A percentile compares a stretch with the other conserved stretches of the same genome.
phyloP scores from a whole-genome alignment of 2,888 invertebrate species.

The Zootermopsis nevadensis region DNA sequence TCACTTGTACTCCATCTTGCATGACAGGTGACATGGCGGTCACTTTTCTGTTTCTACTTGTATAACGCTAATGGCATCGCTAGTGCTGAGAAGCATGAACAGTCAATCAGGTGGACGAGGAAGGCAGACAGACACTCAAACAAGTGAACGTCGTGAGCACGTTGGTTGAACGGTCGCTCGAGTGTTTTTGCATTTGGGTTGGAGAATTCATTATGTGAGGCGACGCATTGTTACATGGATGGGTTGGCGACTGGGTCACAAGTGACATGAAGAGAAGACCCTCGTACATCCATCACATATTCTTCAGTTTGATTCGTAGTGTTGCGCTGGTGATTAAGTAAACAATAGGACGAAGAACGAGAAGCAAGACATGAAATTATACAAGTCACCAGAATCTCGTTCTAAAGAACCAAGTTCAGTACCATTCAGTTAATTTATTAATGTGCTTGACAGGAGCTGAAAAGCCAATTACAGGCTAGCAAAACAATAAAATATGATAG shows the following conservation, averaged over 20 bases:
- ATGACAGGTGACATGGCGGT: not conserved
- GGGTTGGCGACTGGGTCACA: not conserved
- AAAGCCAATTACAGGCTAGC: no score
- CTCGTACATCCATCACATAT: not conserved
- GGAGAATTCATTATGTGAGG: slow-evolving; percentile 45
- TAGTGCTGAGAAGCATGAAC: not conserved
- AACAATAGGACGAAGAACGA: not conserved
- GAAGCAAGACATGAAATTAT: no score
- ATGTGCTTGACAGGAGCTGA: no score
- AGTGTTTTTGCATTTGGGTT: slow-evolving; percentile 47
- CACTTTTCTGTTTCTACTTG: not conserved
- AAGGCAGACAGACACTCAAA: not conserved
- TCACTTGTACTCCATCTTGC: no score
- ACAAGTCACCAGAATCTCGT: no score
- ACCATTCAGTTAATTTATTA: no score
- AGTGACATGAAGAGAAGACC: not conserved
- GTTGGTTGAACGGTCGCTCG: slow-evolving; percentile 37
- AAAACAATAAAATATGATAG: no score
- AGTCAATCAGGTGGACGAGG: not conserved
- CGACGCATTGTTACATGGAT: not conserved
- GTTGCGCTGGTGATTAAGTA: not conserved
- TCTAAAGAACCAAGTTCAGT: no score
- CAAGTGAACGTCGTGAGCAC: slow-evolving; percentile 8
- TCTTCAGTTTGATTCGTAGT: not conserved
- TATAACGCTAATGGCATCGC: slow-evolving; percentile 12